Evolutionary conservation across 2,113 vertebrate species (phyloP).

Genomic region (Xenopus tropicalis): UCB_Xtro_10.0 CM004449.2:105946501-105947000

Average conservation of each 20-base stretch:
- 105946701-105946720: slow-evolving; percentile 5
- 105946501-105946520: too few relatives aligned
- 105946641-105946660: too few relatives aligned
- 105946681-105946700: slow-evolving; percentile 10
- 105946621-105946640: too few relatives aligned
- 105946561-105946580: too few relatives aligned
- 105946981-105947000: not conserved
- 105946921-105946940: not conserved
- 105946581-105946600: too few relatives aligned
- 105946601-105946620: too few relatives aligned
- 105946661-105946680: slow-evolving; percentile 5
- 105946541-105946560: too few relatives aligned
- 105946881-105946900: not conserved
- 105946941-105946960: not conserved
- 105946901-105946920: not conserved
- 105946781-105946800: not conserved
- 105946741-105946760: slow-evolving; percentile 10
- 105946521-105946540: too few relatives aligned
- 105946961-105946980: slow-evolving; percentile 18
- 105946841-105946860: slow-evolving; percentile 7
- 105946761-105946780: slow-evolving; percentile 9
- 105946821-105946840: slow-evolving; percentile 8
- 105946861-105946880: slow-evolving; percentile 1
- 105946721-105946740: not conserved
- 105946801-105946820: slow-evolving; percentile 2